These are phyloP conservation scores for Gulo gulo DNA, from an alignment of 2,113 vertebrate species.

Conservation along the genomic window DNA sequence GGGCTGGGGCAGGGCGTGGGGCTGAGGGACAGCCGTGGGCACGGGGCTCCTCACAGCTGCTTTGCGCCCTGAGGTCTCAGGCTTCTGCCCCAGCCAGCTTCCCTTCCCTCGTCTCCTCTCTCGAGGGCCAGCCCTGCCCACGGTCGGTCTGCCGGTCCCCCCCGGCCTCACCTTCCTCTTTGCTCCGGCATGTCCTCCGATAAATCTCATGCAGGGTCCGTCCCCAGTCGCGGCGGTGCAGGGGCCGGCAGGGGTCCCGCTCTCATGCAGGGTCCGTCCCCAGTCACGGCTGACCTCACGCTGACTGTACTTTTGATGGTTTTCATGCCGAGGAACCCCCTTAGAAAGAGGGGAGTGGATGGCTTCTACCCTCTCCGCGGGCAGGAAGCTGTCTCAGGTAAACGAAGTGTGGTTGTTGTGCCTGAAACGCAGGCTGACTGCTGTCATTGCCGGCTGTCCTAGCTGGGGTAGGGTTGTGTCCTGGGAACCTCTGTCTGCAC, in stretches of 20 bases:
- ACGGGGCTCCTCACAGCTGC: background rate
- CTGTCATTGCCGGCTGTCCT: rapidly evolving
- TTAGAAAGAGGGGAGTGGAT: rapidly evolving
- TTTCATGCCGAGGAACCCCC: rapidly evolving
- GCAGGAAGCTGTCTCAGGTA: rapidly evolving
- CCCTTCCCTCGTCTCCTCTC: too few relatives aligned
- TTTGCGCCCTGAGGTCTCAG: background rate
- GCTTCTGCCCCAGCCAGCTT: background rate
- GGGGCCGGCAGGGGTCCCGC: background rate
- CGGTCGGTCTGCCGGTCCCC: background rate
- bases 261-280: background rate
- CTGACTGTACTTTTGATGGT: rapidly evolving
- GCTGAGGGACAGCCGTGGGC: background rate
- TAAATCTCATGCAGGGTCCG: background rate
- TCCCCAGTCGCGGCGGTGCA: background rate
- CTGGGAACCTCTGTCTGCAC: background rate
- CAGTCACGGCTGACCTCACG: background rate
- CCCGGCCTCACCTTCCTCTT: background rate
- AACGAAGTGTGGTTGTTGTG: background rate
- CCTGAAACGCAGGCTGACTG: background rate
- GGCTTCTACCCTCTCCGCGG: background rate
- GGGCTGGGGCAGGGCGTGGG: background rate
- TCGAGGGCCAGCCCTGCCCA: background rate
- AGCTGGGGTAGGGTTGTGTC: background rate
- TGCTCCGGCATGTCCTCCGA: background rate